These are phyloP conservation scores for Petromus typicus DNA, from an alignment of 2,113 vertebrate genomes.

Conservation along the genomic window DNA sequence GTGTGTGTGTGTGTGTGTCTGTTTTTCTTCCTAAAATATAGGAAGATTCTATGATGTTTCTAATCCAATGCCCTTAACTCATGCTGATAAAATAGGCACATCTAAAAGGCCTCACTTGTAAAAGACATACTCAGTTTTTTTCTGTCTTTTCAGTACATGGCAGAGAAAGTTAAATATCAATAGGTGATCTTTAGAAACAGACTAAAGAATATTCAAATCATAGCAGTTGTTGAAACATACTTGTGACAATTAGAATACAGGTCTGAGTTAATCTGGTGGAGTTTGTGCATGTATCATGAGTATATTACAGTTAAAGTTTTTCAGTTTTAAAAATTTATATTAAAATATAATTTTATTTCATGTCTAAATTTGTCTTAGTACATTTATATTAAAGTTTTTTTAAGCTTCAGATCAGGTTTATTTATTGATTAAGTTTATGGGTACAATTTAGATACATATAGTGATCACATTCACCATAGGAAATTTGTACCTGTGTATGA, in stretches of 20 bases:
- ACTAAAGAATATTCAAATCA: background rate
- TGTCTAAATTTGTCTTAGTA: background rate
- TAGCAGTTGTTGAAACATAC: background rate
- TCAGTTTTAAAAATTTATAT: background rate
- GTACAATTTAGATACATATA: too few species aligned
- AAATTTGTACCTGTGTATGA: too few species aligned
- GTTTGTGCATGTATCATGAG: background rate
- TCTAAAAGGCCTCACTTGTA: background rate
- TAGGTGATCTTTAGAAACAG: background rate
- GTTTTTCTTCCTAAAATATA: background rate
- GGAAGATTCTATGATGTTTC: background rate
- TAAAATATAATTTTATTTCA: background rate
- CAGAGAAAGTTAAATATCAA: background rate
- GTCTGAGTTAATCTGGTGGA: background rate
- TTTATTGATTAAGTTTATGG: too few species aligned
- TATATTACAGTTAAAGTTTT: background rate
- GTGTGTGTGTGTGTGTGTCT: background rate
- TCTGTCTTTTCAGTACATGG: background rate
- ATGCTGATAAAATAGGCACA: background rate
- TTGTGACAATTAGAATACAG: background rate
- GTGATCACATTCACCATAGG: too few species aligned
- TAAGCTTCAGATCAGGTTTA: too few species aligned
- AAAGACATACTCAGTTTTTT: background rate
- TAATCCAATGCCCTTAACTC: background rate
- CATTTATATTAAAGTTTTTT: background rate